These are phyloP conservation scores for Drosophila fungiperda DNA, from an alignment of 2,888 invertebrate species.

Conservation along the genomic window DNA sequence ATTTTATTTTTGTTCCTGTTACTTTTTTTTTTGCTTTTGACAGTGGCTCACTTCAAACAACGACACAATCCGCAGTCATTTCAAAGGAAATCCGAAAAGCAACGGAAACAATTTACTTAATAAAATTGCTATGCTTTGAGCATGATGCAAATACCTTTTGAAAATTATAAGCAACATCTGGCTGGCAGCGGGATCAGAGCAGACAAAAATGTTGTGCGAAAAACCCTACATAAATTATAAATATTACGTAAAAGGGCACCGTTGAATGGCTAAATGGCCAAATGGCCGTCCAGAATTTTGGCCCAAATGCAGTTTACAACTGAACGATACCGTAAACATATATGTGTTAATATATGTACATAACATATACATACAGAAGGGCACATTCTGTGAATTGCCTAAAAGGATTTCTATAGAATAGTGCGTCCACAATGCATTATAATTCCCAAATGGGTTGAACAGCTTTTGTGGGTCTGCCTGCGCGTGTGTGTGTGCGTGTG, in stretches of 20 bases:
- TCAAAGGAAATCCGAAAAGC: slow-evolving; percentile 63
- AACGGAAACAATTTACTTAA: slow-evolving; percentile 74
- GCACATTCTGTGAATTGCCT: slow-evolving; percentile 48
- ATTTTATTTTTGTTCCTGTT: slow-evolving; percentile 9
- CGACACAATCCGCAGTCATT: slow-evolving; percentile 41
- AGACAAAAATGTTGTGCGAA: slow-evolving; percentile 22
- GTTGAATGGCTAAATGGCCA: slow-evolving; percentile 24
- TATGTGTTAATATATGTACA: slow-evolving; percentile 9
- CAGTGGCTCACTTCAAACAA: slow-evolving; percentile 49
- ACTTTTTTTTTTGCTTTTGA: slow-evolving; percentile 41
- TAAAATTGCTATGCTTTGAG: slow-evolving; percentile 54
- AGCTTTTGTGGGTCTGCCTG: slow-evolving; percentile 18
- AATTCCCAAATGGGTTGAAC: slow-evolving; percentile 25
- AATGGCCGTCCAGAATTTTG: slow-evolving; percentile 32
- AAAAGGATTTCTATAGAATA: slow-evolving; percentile 62
- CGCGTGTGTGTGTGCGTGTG: slow-evolving; percentile 1
- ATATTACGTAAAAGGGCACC: slow-evolving; percentile 65
- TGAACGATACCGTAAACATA: slow-evolving; percentile 38
- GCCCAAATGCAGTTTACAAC: slow-evolving; percentile 45
- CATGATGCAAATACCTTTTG: slow-evolving; percentile 52
- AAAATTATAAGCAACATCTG: slow-evolving; percentile 57
- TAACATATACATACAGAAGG: slow-evolving; percentile 1
- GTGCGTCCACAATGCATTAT: slow-evolving; percentile 48
- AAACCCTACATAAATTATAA: slow-evolving; percentile 69
- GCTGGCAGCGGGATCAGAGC: slow-evolving; percentile 13